phyloP scores from a whole-genome alignment of 1,140 invertebrate species.

The Amphibalanus amphitrite region DNA sequence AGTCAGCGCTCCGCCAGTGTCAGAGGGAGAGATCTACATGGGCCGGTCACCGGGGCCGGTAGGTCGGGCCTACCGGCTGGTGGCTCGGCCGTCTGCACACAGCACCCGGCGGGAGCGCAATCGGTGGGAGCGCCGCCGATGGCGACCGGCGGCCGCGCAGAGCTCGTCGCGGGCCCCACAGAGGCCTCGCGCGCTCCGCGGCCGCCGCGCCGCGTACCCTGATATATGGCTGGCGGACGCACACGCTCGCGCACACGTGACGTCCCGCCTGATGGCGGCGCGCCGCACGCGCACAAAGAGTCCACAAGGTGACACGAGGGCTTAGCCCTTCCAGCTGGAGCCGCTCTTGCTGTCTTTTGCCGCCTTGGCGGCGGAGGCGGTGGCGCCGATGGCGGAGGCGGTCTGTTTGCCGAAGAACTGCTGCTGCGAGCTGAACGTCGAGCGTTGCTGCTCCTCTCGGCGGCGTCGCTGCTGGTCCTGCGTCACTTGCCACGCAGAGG shows the following conservation, averaged over 20 bases:
- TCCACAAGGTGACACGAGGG: background rate
- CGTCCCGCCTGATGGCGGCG: background rate
- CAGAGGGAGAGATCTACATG: background rate
- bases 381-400: background rate
- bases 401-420: conserved; percentile 1
- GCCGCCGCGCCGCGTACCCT: background rate
- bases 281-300: background rate
- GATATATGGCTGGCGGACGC: background rate
- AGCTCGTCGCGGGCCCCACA: background rate
- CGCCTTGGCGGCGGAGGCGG: background rate
- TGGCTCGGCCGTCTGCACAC: too few species aligned
- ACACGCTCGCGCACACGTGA: background rate
- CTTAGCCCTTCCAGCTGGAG: background rate
- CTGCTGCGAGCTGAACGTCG: background rate
- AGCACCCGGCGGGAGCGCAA: too few species aligned
- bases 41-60: background rate
- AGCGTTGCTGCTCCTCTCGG: background rate
- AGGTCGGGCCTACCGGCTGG: background rate
- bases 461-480: background rate
- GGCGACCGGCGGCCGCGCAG: too few species aligned
- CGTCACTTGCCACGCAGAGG: background rate
- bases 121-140: too few species aligned
- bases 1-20: background rate
- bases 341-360: background rate
- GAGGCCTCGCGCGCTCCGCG: too few species aligned